Base-by-base conservation (phyloP, 2,113 vertebrate species). In the Oncorhynchus nerka region DNA sequence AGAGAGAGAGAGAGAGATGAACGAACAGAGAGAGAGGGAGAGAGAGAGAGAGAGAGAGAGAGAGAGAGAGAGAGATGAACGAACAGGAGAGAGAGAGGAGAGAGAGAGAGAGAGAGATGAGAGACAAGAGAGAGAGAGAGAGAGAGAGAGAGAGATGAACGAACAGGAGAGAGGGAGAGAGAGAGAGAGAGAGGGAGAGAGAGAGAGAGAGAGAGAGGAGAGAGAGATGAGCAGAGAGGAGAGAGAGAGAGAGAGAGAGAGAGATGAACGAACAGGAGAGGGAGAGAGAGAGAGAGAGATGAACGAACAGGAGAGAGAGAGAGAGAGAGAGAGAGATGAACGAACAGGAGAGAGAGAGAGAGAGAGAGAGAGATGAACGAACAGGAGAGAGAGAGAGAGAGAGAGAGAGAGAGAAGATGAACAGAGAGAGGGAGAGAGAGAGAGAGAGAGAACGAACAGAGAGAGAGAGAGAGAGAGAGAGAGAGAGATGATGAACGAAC, bases 21-120 rank as follows among this genome's bases (percentile, higher is more conserved):
- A n/a, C n/a, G n/a, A n/a, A n/a, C n/a, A 69, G 34, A 68, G 32
- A 32, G 65, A 73, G 4, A n/a, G n/a, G n/a, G n/a, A n/a, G 3
- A n/a, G 24, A 24, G 24, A 68, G n/a, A 15, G 68, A 20, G 55
- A 45, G n/a, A 78, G 68, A n/a, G 55, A 83, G 55, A n/a, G n/a
- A 4, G 69, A 30, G 66, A 75, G 34, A 68, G 73, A 82, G n/a
- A 77, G n/a, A 70, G 75, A 77, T n/a, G n/a, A n/a, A n/a, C n/a
- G n/a, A n/a, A n/a, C n/a, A n/a, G n/a, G n/a, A n/a, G n/a, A n/a
- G n/a, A n/a, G n/a, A n/a, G n/a, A n/a, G n/a, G n/a, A n/a, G n/a
- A n/a, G n/a, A n/a, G 8, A 20, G 2, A 74, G 45, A 76, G 3
- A 4, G 30, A 75, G 6, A 32, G 24, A 34, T n/a, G 19, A 24